phyloP scores from a whole-genome alignment of 2,888 invertebrate genomes.

The Aleiodes alternator region DNA sequence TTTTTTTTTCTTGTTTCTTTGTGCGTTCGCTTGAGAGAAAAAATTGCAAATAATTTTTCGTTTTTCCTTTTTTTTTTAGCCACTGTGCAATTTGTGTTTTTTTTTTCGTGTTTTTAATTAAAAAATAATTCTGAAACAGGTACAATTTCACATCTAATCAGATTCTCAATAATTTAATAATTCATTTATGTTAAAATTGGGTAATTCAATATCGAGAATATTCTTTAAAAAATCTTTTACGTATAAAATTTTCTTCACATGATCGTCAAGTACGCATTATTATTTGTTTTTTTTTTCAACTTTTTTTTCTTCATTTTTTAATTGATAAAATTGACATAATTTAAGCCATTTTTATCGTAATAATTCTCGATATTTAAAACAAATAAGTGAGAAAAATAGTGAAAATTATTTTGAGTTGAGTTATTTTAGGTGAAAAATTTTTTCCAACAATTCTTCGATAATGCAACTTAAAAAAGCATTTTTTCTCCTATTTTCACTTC shows the following conservation, averaged over 20 bases:
- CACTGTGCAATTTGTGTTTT: slow-evolving; percentile 18
- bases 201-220: slow-evolving; percentile 43
- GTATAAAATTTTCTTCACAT: slow-evolving; percentile 38
- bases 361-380: slow-evolving; percentile 35
- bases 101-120: slow-evolving; percentile 10
- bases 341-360: slow-evolving; percentile 33
- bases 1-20: neutral
- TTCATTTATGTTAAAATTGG: slow-evolving; percentile 13
- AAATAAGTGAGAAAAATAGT: neutral
- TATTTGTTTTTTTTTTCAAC: neutral
- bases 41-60: slow-evolving; percentile 36
- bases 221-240: slow-evolving; percentile 31
- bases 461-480: slow-evolving; percentile 24
- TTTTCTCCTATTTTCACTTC: slow-evolving; percentile 2
- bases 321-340: slow-evolving; percentile 44
- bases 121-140: slow-evolving; percentile 48
- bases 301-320: neutral
- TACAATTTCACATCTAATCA: slow-evolving; percentile 42
- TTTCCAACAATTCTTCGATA: slow-evolving; percentile 8
- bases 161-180: slow-evolving; percentile 30
- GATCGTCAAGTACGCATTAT: slow-evolving; percentile 49
- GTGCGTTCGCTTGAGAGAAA: slow-evolving; percentile 38
- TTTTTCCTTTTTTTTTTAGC: slow-evolving; percentile 1
- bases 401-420: slow-evolving; percentile 2
- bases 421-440: neutral